phyloP scores from a whole-genome alignment of 2,797 vertebrate species.

The Coendou prehensilis region DNA sequence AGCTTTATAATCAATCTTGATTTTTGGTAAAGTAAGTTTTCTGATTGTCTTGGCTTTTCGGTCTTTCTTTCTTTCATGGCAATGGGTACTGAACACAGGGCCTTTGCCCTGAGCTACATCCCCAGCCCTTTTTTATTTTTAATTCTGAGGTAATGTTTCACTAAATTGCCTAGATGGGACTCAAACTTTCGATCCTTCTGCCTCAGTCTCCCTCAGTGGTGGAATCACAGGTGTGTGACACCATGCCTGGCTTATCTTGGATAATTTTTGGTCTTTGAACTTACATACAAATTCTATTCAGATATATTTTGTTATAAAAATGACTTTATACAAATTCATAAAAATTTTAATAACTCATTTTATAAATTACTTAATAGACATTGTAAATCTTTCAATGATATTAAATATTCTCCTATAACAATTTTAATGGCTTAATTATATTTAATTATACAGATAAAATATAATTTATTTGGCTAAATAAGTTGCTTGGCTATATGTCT shows the following conservation, averaged over 20 bases:
- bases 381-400: slow-evolving; percentile 48
- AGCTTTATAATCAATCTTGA: slow-evolving; percentile 33
- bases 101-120: not conserved
- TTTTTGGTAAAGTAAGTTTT: not conserved
- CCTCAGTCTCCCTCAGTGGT: not conserved
- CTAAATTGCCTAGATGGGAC: not conserved
- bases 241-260: not conserved
- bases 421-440: slow-evolving; percentile 58
- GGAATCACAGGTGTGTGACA: not conserved
- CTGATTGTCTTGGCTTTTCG: not conserved
- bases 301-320: slow-evolving; percentile 31
- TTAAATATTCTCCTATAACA: slow-evolving; percentile 38
- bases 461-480: slow-evolving; percentile 69
- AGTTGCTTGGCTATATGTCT: slow-evolving; percentile 56
- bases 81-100: not conserved
- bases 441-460: slow-evolving; percentile 67
- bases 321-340: slow-evolving; percentile 40
- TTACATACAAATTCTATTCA: slow-evolving; percentile 21
- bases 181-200: not conserved
- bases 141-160: not conserved
- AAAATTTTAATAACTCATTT: slow-evolving; percentile 59
- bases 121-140: not conserved
- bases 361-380: slow-evolving; percentile 56
- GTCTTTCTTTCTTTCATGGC: not conserved
- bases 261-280: not conserved